Conservation (phyloP, 2,888 invertebrate species). For the Barypeithes pellucidus region DNA sequence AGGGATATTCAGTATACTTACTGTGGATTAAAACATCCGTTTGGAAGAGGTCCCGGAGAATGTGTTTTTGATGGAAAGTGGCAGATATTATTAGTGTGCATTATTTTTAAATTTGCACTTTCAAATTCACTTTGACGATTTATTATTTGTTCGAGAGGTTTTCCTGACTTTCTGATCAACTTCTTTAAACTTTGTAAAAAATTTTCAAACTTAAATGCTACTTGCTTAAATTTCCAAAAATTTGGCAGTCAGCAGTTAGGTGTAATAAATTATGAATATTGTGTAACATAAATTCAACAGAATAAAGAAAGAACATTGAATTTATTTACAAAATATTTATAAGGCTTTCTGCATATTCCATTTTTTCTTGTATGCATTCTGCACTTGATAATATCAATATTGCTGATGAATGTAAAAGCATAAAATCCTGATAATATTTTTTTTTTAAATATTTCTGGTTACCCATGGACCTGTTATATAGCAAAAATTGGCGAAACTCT, state of each 20-base stretch:
- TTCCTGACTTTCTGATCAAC: not conserved
- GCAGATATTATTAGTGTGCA: not conserved
- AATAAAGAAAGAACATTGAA: conserved; percentile 53
- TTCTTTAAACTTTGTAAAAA: conserved; percentile 36
- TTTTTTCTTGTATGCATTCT: not conserved
- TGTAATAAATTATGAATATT: conserved; percentile 57
- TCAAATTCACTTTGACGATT: not conserved
- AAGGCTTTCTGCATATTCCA: conserved; percentile 47
- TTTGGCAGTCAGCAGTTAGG: conserved; percentile 48
- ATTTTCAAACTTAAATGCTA: conserved; percentile 50
- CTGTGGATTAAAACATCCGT: not conserved
- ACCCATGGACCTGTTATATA: conserved; percentile 52
- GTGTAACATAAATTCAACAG: conserved; percentile 53
- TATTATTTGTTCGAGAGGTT: not conserved
- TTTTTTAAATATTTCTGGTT: conserved; percentile 30
- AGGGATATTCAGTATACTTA: not conserved
- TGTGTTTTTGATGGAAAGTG: not conserved
- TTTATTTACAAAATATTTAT: conserved; percentile 52
- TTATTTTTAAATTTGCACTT: not conserved
- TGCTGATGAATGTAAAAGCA: conserved; percentile 48
- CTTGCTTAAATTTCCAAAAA: conserved; percentile 47
- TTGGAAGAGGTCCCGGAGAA: not conserved
- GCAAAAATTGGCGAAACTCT: conserved; percentile 52
- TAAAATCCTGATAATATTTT: conserved; percentile 49
- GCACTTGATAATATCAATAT: conserved; percentile 29